Evolutionary conservation across 2,113 vertebrate genomes (phyloP).

Genomic region (Cololabis saira): DNA sequence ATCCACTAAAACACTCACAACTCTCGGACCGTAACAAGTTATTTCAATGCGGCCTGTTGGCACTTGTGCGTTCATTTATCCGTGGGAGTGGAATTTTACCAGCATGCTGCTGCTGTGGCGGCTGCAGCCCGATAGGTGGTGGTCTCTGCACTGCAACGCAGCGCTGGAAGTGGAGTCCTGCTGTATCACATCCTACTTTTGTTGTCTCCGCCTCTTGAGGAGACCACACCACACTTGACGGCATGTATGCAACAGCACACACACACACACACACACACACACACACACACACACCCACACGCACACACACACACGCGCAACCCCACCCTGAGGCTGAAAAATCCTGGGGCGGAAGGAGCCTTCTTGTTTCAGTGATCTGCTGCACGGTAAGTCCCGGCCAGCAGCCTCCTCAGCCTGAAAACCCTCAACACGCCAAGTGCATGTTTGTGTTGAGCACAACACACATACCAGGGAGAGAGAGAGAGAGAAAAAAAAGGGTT

Average conservation of each 20-base stretch:
- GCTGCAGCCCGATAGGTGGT: conserved; percentile 36
- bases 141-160: conserved; percentile 35
- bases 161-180: conserved; percentile 55
- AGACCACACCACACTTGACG: conserved; percentile 50
- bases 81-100: conserved; percentile 77
- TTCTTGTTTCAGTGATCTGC: conserved; percentile 55
- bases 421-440: neutral
- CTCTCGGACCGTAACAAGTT: conserved; percentile 38
- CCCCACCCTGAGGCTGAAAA: conserved; percentile 49
- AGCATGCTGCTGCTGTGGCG: conserved; percentile 8
- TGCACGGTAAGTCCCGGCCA: conserved; percentile 28
- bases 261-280: neutral
- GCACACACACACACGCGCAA: neutral
- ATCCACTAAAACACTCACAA: conserved; percentile 35
- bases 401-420: conserved; percentile 8
- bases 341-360: conserved; percentile 21
- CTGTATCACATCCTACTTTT: conserved; percentile 72
- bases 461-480: too few species aligned
- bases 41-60: conserved; percentile 30
- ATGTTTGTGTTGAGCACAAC: too few species aligned
- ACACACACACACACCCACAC: conserved; percentile 21
- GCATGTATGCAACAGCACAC: conserved; percentile 23
- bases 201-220: conserved; percentile 58
- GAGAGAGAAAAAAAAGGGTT: too few species aligned
- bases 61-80: conserved; percentile 37